Percentiles rank a stretch among this genome's conserved stretches.
Evolutionary conservation across 1,140 invertebrate genomes (phyloP).

Genomic region (Wasmannia auropunctata): DNA sequence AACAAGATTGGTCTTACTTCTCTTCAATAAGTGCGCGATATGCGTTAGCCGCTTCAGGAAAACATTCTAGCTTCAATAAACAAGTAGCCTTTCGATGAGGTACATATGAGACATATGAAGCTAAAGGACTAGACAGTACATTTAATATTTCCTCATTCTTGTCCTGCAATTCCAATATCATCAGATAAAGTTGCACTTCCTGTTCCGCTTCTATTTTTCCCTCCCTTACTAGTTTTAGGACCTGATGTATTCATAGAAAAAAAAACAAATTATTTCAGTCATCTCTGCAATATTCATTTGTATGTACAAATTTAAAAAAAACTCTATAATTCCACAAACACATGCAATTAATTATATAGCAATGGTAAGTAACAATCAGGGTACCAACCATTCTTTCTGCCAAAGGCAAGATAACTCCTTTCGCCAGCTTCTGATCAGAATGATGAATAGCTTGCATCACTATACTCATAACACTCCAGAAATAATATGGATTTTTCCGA

Average conservation of each 20-base stretch:
- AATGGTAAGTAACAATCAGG: conserved; percentile 20
- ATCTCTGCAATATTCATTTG: background rate
- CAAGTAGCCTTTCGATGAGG: conserved; percentile 90
- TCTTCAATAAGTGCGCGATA: conserved; percentile 90
- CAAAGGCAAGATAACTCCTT: conserved; percentile 88
- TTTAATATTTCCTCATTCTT: conserved; percentile 94
- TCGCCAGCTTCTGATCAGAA: conserved; percentile 81
- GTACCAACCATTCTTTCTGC: conserved; percentile 92
- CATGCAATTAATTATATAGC: background rate
- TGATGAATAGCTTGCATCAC: conserved; percentile 92
- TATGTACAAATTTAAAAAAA: background rate
- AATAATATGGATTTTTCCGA: conserved; percentile 98
- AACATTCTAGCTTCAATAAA: conserved; percentile 90
- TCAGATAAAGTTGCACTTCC: conserved; percentile 96
- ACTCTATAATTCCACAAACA: too few relatives aligned
- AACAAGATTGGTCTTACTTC: conserved; percentile 85
- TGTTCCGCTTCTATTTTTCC: conserved; percentile 97
- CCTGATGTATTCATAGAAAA: conserved; percentile 85
- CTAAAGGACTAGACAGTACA: conserved; percentile 91
- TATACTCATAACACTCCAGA: conserved; percentile 98
- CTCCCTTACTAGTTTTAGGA: conserved; percentile 94
- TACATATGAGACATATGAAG: conserved; percentile 86
- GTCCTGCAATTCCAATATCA: conserved; percentile 94
- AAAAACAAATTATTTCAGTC: background rate
- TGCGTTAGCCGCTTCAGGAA: conserved; percentile 89